Base-by-base conservation (phyloP, 2,888 invertebrate species). In the Dasysyrphus tricinctus region DNA sequence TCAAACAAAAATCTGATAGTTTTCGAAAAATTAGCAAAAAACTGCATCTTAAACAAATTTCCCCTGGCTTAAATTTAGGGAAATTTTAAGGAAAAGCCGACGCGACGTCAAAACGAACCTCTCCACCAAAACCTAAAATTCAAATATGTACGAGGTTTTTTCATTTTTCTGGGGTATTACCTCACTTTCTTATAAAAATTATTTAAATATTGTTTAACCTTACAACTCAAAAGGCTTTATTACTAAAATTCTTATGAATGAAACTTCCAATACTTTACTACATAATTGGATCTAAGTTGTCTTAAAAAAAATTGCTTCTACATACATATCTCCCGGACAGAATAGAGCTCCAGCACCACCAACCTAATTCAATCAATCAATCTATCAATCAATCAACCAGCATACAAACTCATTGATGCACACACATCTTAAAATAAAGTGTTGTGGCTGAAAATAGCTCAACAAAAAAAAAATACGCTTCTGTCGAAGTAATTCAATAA, bases 341-440 rank as follows among this genome's bases (percentile, higher is more conserved):
- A 39, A 14, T 34, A 39, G 16, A 39, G 16, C 5, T 8, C 19
- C 24, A 5, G 29, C 39, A 24, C 1, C 24, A 24, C 24, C 42
- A 63, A 63, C 42, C 63, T 63, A 44, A 63, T 63, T 63, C 24
- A 63, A 44, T 63, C 44, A 39, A 63, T 44, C 44, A 42, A 61
- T 61, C 61, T 32, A 44, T 44, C 63, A 63, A 19, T 19, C 63
- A 63, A 16, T 42, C 59, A 39, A 24, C 59, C 59, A 59, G 59
- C 59, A 59, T 29, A 37, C 11, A 12, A 29, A 63, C 8, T 63
- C 44, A 42, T 39, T 61, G 42, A 61, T 61, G 44, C 32, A 19
- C 12, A 19, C 11, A 6, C 0, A 12, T 24, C 24, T 24, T 24
- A 39, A 39, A 19, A 59, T 12, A 59, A 32, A 32, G n/a, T 56